Percentiles rank a stretch among this genome's conserved stretches.
phyloP scores from a whole-genome alignment of 2,888 invertebrate genomes.

The Polydrusus cervinus region DNA sequence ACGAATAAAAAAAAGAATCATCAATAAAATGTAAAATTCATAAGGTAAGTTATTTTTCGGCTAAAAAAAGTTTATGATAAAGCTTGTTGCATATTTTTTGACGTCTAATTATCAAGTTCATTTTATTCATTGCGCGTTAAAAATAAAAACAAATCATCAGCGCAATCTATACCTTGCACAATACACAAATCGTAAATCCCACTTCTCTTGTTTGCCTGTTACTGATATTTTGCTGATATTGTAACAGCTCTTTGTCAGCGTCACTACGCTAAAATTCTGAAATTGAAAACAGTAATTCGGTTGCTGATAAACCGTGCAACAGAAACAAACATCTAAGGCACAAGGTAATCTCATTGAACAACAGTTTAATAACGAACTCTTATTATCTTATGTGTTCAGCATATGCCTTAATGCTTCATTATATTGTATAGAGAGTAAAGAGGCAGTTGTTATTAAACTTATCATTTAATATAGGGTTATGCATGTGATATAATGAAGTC shows the following conservation, averaged over 20 bases:
- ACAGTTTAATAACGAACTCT: constrained; percentile 40
- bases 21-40: no score
- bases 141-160: not conserved
- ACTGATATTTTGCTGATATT: constrained; percentile 26
- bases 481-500: not conserved
- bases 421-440: not conserved
- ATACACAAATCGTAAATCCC: constrained; percentile 11
- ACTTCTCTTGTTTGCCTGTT: constrained; percentile 13
- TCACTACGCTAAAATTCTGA: constrained; percentile 21
- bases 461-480: not conserved
- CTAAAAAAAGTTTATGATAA: no score
- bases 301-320: constrained; percentile 41
- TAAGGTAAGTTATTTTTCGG: no score
- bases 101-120: no score
- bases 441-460: not conserved
- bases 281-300: constrained; percentile 40
- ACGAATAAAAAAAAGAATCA: no score
- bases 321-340: constrained; percentile 46
- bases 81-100: no score
- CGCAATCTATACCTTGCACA: constrained; percentile 1
- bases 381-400: constrained; percentile 43
- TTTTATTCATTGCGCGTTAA: not conserved
- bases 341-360: constrained; percentile 27
- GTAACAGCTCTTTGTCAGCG: constrained; percentile 28
- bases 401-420: constrained; percentile 23